Base-by-base conservation (phyloP, 2,888 invertebrate genomes). In the Agriotes lineatus region DNA sequence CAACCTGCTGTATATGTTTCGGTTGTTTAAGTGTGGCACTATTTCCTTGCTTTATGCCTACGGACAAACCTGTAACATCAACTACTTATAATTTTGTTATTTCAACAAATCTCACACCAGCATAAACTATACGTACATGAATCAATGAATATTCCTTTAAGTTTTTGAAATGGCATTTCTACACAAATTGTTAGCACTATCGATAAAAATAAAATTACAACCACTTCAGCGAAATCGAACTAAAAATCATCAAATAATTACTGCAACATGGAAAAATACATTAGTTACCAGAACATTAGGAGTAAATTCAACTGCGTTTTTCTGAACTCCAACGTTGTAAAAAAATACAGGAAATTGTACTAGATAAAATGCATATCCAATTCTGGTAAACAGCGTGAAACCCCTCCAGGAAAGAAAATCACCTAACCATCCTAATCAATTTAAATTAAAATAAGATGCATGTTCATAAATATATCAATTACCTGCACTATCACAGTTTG, bases 301-400 rank as follows among this genome's bases (percentile, higher is more conserved):
- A 5, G 85, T 83, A 78, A 88, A 89, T 76, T 85, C 85, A 22
- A 85, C 86, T 0, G 87, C 78, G 69, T 85, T 83, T 72, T 87
- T 85, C 73, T 86, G 86, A 1, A 86, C 80, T 0, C 89, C 90
- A n/a, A 90, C 87, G 72, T 88, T 88, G 81, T 88, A 90, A 82
- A 90, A 90, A 81, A 88, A 89, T 25, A 90, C 86, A 0, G 89
- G 89, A 80, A 90, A 90, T 81, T 90, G 90, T 4, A 88, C 87
- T 19, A 90, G 82, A 79, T 90, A 90, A 4, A 90, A 85, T 45
- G 87, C 85, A 79, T 89, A 90, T 2, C 89, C 86, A 35, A 90
- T 87, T 79, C 88, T 88, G 58, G 88, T 88, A 80, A 88, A 71
- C 1, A 20, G 16, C 39, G 44, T 12, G 45, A 68, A 71, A 20